Evolutionary conservation across 2,797 vertebrate genomes (phyloP).

Genomic region (Bucorvus abyssinicus): DNA sequence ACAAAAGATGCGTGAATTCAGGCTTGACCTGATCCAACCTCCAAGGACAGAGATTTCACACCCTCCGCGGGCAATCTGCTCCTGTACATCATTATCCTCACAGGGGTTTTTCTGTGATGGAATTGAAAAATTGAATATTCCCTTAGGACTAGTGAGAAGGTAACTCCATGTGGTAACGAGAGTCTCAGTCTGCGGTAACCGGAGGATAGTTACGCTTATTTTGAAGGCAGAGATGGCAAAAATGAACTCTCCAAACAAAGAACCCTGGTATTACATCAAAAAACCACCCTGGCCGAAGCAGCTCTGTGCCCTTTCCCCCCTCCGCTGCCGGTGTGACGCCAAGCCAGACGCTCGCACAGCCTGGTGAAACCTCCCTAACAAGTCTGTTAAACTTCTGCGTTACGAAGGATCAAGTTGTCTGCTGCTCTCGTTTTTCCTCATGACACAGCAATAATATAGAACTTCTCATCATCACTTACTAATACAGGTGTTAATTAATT

Average conservation of each 20-base stretch:
- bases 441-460: background rate
- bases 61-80: background rate
- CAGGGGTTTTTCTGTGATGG: background rate
- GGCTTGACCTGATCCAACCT: background rate
- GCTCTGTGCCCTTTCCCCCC: background rate
- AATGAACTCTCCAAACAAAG: background rate
- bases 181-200: background rate
- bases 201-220: background rate
- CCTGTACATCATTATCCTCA: background rate
- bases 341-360: background rate
- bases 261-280: background rate
- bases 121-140: background rate
- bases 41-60: background rate
- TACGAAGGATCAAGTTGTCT: background rate
- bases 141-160: background rate
- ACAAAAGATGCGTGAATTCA: background rate
- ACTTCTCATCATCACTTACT: conserved; percentile 8
- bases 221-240: background rate
- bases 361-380: background rate
- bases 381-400: background rate
- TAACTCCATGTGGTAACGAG: background rate
- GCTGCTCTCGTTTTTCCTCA: background rate
- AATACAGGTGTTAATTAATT: conserved; percentile 49
- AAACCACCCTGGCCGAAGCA: background rate
- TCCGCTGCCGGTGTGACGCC: background rate